Evolutionary conservation across 2,797 vertebrate genomes (phyloP).

Genomic region (Jordanella pulchra): DNA sequence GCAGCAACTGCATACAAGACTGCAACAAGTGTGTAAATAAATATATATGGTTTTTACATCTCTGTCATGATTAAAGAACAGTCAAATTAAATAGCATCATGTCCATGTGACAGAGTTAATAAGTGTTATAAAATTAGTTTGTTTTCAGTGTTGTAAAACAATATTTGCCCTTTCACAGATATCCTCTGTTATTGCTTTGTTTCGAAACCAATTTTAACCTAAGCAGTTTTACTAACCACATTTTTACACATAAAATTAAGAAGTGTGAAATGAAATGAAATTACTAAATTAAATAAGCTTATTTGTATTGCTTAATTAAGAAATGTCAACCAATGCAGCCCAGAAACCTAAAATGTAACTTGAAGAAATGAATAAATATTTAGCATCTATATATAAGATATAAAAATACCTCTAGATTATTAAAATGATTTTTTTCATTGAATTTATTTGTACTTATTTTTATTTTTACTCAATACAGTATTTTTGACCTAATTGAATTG

Average conservation of each 20-base stretch:
- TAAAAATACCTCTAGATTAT: background rate
- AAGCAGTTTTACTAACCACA: background rate
- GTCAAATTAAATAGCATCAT: background rate
- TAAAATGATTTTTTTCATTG: no score
- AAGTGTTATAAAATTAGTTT: background rate
- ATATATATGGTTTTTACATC: background rate
- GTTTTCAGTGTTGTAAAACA: background rate
- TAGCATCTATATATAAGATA: background rate
- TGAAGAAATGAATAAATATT: background rate
- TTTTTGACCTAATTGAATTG: no score
- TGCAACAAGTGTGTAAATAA: conserved; percentile 86
- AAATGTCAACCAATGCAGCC: background rate
- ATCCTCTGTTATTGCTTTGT: background rate
- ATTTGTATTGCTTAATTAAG: background rate
- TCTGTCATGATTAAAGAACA: background rate
- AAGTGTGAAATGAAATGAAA: background rate
- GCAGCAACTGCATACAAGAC: conserved; percentile 89
- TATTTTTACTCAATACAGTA: no score
- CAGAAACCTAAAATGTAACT: background rate
- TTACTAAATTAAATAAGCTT: background rate
- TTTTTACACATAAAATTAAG: background rate
- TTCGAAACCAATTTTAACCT: background rate
- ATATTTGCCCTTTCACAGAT: background rate
- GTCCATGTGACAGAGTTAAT: background rate
- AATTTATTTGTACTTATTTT: no score